Evolutionary conservation across 2,797 vertebrate genomes (phyloP).

Genomic region (Siniperca undulata): DNA sequence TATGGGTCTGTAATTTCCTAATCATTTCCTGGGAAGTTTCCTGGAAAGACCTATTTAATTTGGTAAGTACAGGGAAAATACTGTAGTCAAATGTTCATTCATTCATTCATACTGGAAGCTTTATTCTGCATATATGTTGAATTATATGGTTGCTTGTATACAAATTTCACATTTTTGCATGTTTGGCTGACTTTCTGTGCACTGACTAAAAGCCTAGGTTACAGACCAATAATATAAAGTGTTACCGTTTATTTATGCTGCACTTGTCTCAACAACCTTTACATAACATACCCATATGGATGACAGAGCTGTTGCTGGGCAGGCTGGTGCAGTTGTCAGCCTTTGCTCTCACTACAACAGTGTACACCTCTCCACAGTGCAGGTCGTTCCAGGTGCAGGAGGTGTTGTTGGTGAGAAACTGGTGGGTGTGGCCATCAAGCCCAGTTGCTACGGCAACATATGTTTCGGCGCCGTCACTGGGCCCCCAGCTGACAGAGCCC

Average conservation of each 20-base stretch:
- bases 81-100: not conserved
- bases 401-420: slow-evolving; percentile 67
- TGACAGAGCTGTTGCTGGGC: slow-evolving; percentile 70
- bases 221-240: not conserved
- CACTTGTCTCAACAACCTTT: not conserved
- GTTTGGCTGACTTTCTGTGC: too few relatives aligned
- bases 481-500: slow-evolving; percentile 77
- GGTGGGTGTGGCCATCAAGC: slow-evolving; percentile 64
- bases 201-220: too few relatives aligned
- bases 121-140: not conserved
- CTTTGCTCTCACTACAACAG: slow-evolving; percentile 73
- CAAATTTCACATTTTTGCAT: not conserved
- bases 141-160: not conserved
- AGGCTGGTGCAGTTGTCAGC: slow-evolving; percentile 73
- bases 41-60: not conserved
- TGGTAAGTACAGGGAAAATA: not conserved
- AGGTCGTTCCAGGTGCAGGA: slow-evolving; percentile 77
- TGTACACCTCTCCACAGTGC: slow-evolving; percentile 81
- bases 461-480: slow-evolving; percentile 69
- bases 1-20: not conserved
- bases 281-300: slow-evolving; percentile 68
- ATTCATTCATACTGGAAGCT: not conserved
- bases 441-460: slow-evolving; percentile 73
- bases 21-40: not conserved
- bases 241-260: not conserved